Conservation (phyloP, 2,113 vertebrate species). For the Rousettus leschenaultii region DNA sequence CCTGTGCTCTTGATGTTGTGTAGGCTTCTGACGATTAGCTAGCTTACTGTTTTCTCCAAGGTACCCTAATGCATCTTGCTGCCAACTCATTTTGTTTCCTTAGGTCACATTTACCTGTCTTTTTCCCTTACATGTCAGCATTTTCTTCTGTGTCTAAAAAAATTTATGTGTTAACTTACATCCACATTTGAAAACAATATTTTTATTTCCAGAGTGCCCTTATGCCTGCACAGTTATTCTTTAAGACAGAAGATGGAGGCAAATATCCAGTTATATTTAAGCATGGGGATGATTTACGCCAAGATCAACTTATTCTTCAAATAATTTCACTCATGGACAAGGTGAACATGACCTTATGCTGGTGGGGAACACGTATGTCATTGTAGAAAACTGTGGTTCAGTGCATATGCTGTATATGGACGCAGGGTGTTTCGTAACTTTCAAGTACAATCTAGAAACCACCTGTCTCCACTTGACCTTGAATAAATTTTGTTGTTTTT, state of each 20-base stretch:
- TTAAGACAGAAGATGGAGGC: conserved; percentile 94
- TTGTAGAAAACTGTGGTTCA: neutral
- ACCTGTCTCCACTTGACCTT: neutral
- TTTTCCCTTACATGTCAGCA: neutral
- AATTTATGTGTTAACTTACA: neutral
- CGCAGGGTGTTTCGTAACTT: neutral
- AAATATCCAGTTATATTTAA: conserved; percentile 99
- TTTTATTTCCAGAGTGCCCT: conserved; percentile 90
- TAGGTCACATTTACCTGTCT: neutral
- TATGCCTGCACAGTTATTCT: conserved; percentile 98
- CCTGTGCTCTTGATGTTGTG: neutral
- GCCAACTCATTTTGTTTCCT: neutral
- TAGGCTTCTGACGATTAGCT: neutral
- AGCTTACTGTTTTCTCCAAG: neutral
- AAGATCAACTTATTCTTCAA: conserved; percentile 98
- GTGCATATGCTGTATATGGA: neutral
- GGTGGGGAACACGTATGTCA: neutral
- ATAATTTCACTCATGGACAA: conserved; percentile 99
- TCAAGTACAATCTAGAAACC: neutral
- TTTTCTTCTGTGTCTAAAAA: neutral
- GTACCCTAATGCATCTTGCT: neutral
- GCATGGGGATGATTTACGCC: conserved; percentile 96
- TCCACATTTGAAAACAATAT: neutral
- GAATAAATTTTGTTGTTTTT: neutral
- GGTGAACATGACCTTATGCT: conserved; percentile 79